These are phyloP conservation scores for Paelopatides confundens DNA, from an alignment of 53 echinoderm and acorn worm genomes.

Conservation along the genomic window DNA sequence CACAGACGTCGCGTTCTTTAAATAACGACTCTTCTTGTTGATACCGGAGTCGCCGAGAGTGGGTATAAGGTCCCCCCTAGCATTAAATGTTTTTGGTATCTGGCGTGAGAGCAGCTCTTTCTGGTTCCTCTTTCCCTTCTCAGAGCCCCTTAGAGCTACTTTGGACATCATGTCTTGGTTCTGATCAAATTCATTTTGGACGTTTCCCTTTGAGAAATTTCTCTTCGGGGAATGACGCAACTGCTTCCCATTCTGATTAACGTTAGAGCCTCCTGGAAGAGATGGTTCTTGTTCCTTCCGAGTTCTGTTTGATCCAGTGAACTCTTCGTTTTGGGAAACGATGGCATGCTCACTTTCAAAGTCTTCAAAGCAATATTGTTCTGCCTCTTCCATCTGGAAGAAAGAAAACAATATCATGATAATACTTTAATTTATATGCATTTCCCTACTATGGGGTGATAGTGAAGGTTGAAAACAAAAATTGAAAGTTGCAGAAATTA, in stretches of 20 bases:
- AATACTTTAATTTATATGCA: too few relatives aligned
- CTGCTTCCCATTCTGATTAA: background rate
- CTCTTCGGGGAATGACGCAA: background rate
- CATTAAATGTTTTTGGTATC: conserved; percentile 18
- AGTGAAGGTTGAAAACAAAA: too few relatives aligned
- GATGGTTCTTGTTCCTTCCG: background rate
- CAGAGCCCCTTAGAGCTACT: background rate
- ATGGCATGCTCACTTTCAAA: conserved; percentile 66
- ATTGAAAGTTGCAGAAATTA: too few relatives aligned
- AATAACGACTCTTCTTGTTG: conserved; percentile 29
- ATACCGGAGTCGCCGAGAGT: background rate
- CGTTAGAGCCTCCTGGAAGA: background rate
- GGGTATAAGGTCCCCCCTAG: conserved; percentile 8
- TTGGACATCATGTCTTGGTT: background rate
- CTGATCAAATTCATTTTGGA: background rate
- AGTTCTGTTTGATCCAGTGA: background rate
- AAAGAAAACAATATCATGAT: conserved; percentile 19
- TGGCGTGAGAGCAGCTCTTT: background rate
- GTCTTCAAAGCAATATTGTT: conserved; percentile 98
- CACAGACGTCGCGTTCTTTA: conserved; percentile 8
- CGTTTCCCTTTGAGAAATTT: background rate
- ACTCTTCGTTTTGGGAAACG: background rate
- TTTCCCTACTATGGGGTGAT: too few relatives aligned
- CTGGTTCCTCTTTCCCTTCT: background rate
- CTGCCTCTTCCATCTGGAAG: conserved; percentile 86